Evolutionary conservation across 2,797 vertebrate genomes (phyloP).

Genomic region (Poecilia picta): DNA sequence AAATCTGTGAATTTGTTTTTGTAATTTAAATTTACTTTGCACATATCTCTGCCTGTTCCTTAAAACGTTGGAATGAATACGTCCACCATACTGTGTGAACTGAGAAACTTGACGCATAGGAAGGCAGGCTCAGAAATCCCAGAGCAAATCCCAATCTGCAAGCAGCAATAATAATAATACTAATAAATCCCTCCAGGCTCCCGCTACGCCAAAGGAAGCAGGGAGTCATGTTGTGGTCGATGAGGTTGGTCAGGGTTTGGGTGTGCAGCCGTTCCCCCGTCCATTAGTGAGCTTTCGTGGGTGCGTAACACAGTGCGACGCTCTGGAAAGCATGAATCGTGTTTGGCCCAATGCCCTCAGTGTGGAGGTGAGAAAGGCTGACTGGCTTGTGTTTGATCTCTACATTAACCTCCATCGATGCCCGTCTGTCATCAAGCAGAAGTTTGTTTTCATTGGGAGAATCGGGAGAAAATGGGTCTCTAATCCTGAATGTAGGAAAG

Average conservation of each 20-base stretch:
- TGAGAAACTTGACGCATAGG: background rate
- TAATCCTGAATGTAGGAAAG: conserved; percentile 18
- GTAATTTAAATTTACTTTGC: background rate
- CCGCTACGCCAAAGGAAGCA: conserved; percentile 28
- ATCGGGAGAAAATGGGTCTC: conserved; percentile 31
- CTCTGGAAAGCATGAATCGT: conserved; percentile 14
- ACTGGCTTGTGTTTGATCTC: conserved; percentile 13
- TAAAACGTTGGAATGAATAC: conserved; percentile 1
- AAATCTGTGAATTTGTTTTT: no score
- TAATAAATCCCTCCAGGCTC: conserved; percentile 5
- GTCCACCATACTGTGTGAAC: background rate
- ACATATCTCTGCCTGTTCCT: background rate
- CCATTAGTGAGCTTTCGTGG: conserved; percentile 19
- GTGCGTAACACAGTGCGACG: conserved; percentile 23
- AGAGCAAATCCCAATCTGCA: conserved; percentile 22
- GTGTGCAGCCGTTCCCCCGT: background rate
- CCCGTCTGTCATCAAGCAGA: conserved; percentile 37
- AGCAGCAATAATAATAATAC: conserved; percentile 17
- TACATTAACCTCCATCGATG: conserved; percentile 13
- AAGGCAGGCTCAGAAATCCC: conserved; percentile 2
- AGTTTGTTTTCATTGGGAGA: conserved; percentile 48
- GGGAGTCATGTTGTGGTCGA: conserved; percentile 22
- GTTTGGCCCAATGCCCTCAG: conserved; percentile 17
- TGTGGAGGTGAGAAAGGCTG: conserved; percentile 13
- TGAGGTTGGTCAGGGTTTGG: conserved; percentile 28